A percentile compares a stretch with the other conserved stretches of the same genome.
These are phyloP conservation scores for Coelopa pilipes DNA, from an alignment of 2,888 invertebrate species.

Conservation along the genomic window DNA sequence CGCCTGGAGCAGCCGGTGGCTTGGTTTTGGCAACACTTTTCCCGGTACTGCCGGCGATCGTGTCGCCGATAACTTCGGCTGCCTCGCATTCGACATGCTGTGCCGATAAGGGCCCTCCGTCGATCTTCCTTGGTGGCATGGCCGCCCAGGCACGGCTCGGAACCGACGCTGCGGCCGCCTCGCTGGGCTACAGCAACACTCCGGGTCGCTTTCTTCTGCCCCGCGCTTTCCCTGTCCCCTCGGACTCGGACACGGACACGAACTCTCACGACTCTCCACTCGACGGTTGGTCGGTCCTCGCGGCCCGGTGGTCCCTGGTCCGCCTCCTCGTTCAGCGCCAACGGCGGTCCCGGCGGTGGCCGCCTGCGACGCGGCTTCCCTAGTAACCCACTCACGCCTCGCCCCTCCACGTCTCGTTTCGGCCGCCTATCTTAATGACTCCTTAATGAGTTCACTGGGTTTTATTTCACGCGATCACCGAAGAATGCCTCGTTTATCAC, in stretches of 20 bases:
- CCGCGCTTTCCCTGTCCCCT: too few relatives aligned
- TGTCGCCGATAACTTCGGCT: constrained; percentile 28
- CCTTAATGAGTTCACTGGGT: constrained; percentile 27
- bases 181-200: too few relatives aligned
- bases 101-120: constrained; percentile 9
- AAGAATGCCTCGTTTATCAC: constrained; percentile 22
- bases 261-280: too few relatives aligned
- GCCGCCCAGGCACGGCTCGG: neutral
- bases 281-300: too few relatives aligned
- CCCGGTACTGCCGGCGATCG: constrained; percentile 13
- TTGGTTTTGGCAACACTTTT: constrained; percentile 20
- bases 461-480: constrained; percentile 5
- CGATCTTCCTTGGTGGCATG: constrained; percentile 12
- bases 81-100: constrained; percentile 27
- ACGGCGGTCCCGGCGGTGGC: neutral
- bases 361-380: neutral
- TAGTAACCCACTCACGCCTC: constrained; percentile 7
- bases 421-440: constrained; percentile 19
- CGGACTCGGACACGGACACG: too few relatives aligned
- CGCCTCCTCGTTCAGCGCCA: too few relatives aligned
- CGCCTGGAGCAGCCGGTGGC: neutral
- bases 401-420: neutral
- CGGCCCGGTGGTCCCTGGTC: too few relatives aligned
- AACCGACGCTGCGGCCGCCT: too few relatives aligned
- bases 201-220: too few relatives aligned